Conservation (phyloP, 2,888 invertebrate species). For the Galeopsomyia nigrocyanea region DNA sequence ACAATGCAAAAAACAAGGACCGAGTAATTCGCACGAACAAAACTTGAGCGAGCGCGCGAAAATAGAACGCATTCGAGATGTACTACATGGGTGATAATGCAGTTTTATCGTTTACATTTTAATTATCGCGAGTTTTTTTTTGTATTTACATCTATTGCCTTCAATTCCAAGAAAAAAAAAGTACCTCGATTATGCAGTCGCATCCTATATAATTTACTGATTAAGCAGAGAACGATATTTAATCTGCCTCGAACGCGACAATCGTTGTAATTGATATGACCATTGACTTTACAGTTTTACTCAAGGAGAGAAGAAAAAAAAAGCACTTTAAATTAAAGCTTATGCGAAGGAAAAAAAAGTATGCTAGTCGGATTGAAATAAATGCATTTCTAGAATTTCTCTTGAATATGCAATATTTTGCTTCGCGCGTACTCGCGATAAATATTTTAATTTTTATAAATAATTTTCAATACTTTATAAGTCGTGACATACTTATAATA, state of each 20-base stretch:
- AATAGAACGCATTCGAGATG: too few relatives aligned
- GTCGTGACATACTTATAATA: constrained; percentile 20
- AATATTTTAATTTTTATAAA: constrained; percentile 4
- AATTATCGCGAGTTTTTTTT: constrained; percentile 5
- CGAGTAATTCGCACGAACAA: too few relatives aligned
- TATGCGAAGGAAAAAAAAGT: neutral
- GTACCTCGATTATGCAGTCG: neutral
- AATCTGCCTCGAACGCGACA: constrained; percentile 3
- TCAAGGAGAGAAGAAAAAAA: too few relatives aligned
- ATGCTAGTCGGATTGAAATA: neutral
- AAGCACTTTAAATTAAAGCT: neutral
- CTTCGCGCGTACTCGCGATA: neutral
- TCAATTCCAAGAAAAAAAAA: constrained; percentile 12
- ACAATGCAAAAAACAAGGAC: too few relatives aligned
- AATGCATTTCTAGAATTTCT: too few relatives aligned
- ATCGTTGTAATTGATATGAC: too few relatives aligned
- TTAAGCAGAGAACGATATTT: constrained; percentile 5
- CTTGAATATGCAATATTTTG: constrained; percentile 7
- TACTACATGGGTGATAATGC: too few relatives aligned
- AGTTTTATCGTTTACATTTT: neutral
- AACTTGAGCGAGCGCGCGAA: too few relatives aligned
- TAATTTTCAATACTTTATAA: constrained; percentile 4
- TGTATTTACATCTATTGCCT: constrained; percentile 16
- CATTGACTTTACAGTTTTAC: too few relatives aligned
- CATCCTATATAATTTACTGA: neutral